phyloP scores from a whole-genome alignment of 2,113 vertebrate genomes.

The Odocoileus virginianus region DNA sequence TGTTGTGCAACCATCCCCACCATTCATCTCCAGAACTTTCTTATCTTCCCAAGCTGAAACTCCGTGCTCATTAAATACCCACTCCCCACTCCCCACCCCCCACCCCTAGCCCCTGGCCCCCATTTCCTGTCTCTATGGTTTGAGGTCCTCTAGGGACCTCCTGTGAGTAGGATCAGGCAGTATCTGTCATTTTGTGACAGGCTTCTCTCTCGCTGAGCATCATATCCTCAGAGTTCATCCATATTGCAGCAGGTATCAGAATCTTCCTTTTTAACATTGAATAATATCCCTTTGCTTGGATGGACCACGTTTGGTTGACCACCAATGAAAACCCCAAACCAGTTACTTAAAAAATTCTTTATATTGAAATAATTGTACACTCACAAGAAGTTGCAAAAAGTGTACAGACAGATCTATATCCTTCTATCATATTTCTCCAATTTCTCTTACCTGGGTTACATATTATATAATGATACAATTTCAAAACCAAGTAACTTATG shows the following conservation, averaged over 20 bases:
- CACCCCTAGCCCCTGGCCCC: not conserved
- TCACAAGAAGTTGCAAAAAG: not conserved
- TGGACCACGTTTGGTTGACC: not conserved
- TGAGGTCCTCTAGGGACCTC: not conserved
- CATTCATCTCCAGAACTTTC: not conserved
- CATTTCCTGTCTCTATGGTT: not conserved
- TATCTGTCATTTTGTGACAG: not conserved
- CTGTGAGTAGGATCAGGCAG: not conserved
- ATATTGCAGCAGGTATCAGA: not conserved
- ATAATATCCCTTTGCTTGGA: not conserved
- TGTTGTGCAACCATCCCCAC: not conserved
- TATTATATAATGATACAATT: not conserved
- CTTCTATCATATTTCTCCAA: not conserved
- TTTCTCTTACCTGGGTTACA: not conserved
- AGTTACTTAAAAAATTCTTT: not conserved
- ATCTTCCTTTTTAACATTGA: not conserved
- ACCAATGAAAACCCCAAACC: not conserved
- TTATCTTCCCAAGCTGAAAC: not conserved
- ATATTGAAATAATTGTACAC: not conserved
- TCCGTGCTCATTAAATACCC: not conserved
- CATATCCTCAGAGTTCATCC: not conserved
- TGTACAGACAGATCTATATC: not conserved
- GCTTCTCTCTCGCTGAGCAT: not conserved
- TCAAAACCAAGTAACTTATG: not conserved
- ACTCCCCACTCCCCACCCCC: no score